Evolutionary conservation across 2,888 invertebrate species (phyloP).

Genomic region (Metallyticus violacea): DNA sequence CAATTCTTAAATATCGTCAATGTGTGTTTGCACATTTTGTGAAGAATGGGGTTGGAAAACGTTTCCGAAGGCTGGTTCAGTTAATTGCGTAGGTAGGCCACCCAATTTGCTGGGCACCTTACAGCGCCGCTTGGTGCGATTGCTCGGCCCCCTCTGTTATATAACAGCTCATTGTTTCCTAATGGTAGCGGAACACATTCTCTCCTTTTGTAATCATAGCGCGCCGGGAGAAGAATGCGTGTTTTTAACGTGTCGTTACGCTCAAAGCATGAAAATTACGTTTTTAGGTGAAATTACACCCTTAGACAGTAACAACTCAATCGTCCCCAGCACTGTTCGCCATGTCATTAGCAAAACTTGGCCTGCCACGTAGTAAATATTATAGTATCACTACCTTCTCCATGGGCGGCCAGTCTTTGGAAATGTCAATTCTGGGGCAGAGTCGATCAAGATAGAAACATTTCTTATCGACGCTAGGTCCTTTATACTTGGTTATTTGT

Average conservation of each 20-base stretch:
- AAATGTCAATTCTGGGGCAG: no score
- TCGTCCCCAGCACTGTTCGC: background rate
- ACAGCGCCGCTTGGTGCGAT: no score
- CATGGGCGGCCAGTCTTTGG: background rate
- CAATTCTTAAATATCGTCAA: background rate
- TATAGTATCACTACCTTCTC: background rate
- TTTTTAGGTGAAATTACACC: constrained; percentile 12
- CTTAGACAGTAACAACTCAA: background rate
- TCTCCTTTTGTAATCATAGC: background rate
- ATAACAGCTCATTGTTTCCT: background rate
- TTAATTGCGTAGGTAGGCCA: background rate
- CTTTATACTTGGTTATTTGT: no score
- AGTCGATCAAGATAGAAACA: no score
- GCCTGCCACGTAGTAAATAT: background rate
- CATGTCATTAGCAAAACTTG: background rate
- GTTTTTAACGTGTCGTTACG: no score
- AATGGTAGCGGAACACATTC: background rate
- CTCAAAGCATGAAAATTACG: background rate
- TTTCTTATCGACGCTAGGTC: no score
- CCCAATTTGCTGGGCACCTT: background rate
- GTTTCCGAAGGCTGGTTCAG: background rate
- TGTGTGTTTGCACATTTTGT: background rate
- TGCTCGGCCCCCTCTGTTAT: background rate
- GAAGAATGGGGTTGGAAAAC: background rate
- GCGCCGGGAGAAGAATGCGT: background rate